Conservation (phyloP, 2,113 vertebrate genomes). For the Plestiodon gilberti region DNA sequence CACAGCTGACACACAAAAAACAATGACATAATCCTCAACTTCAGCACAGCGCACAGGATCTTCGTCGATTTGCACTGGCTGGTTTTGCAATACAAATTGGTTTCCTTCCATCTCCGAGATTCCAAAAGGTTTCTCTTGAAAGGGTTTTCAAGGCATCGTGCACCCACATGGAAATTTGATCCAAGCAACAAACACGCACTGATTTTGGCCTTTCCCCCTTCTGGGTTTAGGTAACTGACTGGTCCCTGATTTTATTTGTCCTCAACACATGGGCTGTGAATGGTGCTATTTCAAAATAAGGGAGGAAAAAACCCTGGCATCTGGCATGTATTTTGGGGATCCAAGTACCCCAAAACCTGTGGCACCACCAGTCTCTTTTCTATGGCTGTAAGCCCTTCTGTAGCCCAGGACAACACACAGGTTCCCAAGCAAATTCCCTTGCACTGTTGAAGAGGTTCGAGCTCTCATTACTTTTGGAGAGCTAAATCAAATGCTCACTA, state of each 20-base stretch:
- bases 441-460: background rate
- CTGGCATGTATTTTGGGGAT: background rate
- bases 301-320: too few relatives aligned
- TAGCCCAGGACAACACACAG: background rate
- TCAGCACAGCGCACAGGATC: background rate
- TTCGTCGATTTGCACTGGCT: background rate
- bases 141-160: background rate
- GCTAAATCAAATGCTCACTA: background rate
- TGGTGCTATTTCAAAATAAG: background rate
- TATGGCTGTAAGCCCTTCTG: background rate
- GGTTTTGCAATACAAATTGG: background rate
- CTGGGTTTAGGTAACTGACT: background rate
- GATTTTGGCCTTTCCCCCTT: background rate
- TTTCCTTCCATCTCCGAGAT: background rate
- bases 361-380: background rate
- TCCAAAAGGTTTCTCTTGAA: background rate
- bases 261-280: background rate
- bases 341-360: background rate
- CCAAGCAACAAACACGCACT: background rate
- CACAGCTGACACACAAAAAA: rapidly evolving
- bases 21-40: background rate
- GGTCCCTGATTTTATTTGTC: background rate
- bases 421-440: background rate
- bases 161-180: background rate
- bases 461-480: background rate